Base-by-base conservation (phyloP, 1,140 invertebrate genomes). In the Aphelenchoides besseyi region DNA sequence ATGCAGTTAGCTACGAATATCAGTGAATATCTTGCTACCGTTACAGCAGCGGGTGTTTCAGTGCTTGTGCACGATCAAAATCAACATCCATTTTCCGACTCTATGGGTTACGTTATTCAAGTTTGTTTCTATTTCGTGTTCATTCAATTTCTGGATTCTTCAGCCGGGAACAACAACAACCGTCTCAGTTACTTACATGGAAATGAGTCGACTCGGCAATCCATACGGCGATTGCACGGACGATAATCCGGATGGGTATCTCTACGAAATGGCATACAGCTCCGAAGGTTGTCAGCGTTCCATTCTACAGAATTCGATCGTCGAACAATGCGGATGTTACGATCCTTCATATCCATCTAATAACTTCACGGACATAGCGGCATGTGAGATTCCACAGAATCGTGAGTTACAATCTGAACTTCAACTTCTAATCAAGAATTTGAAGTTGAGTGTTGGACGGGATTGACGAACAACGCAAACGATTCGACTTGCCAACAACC, bases 61-160 rank as follows among this genome's bases (percentile, higher is more conserved):
- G 74, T 76, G 0, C n/a, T 78, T n/a, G 53, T 75, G 12, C 74
- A 71, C 28, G 74, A 75, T 36, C 74, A 76, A 36, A 36, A 12
- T 1, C 72, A 77, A 36, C 30, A 29, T 9, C 71, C 72, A 9
- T 73, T 77, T 54, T 54, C 74, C 2, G 75, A 73, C 66, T 70
- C 69, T 16, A 23, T 70, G 1, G 64, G 68, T n/a, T 48, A 48
- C 41, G 41, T 48, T 23, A 48, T 48, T 48, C 41, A 48, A 23
- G 41, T 48, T 16, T 16, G 9, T 62, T 16, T 68, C 12, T 67
- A 68, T 9, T 9, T 62, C 9, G 16, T 16, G 16, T 12, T 16
- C 64, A 30, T 67, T 68, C 16, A 67, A 62, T 12, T n/a, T 9
- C 5, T 69, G 32, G 1, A 48, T 48, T 52, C 12, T 66, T 64